A percentile compares a stretch with the other conserved stretches of the same genome.
These are phyloP conservation scores for Caenorhabditis panamensis DNA, from an alignment of 2,888 invertebrate genomes.

Conservation along the genomic window DNA sequence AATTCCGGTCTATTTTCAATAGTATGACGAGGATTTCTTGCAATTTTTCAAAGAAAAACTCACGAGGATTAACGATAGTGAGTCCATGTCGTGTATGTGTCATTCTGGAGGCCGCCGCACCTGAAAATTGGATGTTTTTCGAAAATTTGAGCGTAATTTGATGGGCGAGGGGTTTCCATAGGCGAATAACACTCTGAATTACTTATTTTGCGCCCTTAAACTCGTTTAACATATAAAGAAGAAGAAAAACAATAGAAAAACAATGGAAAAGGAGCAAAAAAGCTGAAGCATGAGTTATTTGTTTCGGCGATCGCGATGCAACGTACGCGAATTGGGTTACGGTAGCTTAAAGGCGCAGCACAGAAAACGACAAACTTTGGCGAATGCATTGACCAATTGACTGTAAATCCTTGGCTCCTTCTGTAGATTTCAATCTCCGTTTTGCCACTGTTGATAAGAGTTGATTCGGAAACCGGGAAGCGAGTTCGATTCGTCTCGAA, in stretches of 20 bases:
- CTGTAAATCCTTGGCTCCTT: too few relatives aligned
- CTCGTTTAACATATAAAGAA: too few relatives aligned
- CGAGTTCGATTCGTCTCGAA: too few relatives aligned
- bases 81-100: constrained; percentile 34
- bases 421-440: too few relatives aligned
- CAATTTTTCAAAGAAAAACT: neutral
- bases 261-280: neutral
- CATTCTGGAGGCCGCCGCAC: constrained; percentile 33
- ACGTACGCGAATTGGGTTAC: neutral
- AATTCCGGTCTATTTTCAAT: neutral
- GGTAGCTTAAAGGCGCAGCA: constrained; percentile 14
- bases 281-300: neutral
- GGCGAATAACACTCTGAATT: neutral
- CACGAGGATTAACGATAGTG: constrained; percentile 28
- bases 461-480: too few relatives aligned
- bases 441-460: too few relatives aligned
- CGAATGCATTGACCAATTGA: too few relatives aligned
- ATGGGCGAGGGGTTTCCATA: neutral
- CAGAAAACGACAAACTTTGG: neutral
- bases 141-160: neutral
- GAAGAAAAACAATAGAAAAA: neutral
- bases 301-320: neutral
- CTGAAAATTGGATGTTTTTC: constrained; percentile 30
- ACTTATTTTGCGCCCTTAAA: too few relatives aligned
- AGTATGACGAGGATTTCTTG: neutral